phyloP scores from a whole-genome alignment of 2,888 invertebrate genomes.

The Drosophila mulleri region DNA sequence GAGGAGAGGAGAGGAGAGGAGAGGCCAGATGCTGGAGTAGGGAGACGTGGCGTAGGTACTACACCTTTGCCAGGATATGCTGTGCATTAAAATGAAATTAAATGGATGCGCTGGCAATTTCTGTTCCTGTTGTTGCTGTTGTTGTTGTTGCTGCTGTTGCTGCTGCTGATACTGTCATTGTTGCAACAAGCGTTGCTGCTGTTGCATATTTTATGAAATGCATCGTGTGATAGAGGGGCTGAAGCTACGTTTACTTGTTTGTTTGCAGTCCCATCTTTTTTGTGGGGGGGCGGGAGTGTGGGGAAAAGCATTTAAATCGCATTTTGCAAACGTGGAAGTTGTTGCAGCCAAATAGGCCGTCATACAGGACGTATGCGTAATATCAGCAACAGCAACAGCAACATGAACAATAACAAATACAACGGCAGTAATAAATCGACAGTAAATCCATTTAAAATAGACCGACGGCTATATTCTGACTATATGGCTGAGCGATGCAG shows the following conservation, averaged over 20 bases:
- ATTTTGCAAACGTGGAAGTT: constrained; percentile 40
- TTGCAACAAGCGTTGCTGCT: constrained; percentile 49
- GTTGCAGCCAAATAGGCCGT: constrained; percentile 37
- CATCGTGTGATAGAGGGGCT: constrained; percentile 10
- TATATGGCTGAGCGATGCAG: constrained; percentile 20
- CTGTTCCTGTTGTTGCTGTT: constrained; percentile 27
- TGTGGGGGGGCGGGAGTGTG: too few relatives aligned
- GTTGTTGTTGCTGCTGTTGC: constrained; percentile 25
- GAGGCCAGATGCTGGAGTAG: too few relatives aligned
- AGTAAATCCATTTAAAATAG: constrained; percentile 43
- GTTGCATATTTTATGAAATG: constrained; percentile 70
- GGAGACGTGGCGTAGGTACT: neutral
- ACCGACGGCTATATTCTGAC: constrained; percentile 15
- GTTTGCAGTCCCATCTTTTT: constrained; percentile 32
- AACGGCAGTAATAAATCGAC: constrained; percentile 58
- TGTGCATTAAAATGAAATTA: constrained; percentile 77
- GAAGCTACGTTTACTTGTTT: constrained; percentile 37
- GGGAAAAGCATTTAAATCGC: constrained; percentile 54
- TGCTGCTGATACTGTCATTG: constrained; percentile 42
- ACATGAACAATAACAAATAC: constrained; percentile 28
- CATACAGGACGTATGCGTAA: constrained; percentile 51
- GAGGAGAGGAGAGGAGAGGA: too few relatives aligned
- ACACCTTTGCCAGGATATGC: constrained; percentile 61
- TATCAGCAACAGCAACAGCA: constrained; percentile 33
- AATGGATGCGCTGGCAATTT: constrained; percentile 68